Evolutionary conservation across 2,113 vertebrate genomes (phyloP), one percentile per base, ranked within the genome.

Genomic region (Piliocolobus tephrosceles): DNA sequence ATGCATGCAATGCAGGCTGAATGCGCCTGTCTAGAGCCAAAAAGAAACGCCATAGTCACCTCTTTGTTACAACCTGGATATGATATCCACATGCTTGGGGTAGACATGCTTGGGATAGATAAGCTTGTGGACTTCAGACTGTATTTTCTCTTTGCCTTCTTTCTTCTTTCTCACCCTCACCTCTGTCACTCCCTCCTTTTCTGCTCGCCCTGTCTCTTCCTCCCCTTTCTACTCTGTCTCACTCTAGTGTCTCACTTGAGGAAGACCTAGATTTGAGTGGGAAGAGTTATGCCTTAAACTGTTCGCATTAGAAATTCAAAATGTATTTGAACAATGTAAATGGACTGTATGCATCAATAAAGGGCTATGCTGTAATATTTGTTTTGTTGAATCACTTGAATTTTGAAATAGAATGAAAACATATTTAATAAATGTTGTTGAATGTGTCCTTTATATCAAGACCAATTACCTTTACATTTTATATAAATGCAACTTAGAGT

Each of bases 31-130:
- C 23, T 25, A 9, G 61, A 92, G 68, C 43, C 90, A 2, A 27
- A 70, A 70, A 83, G 52, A 12, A 64, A 76, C 25, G 32, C 64
- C 25, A 0, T 4, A 72, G 84, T 75, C 84, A 72, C 35, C 35
- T 88, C 93, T 97, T 97, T 97, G 95, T 98, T 95, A 92, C 32
- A 47, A 5, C 52, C 95, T 61, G 47, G 35, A 84, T 32, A 52
- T 4, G 66, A 88, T 47, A 64, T 75, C 52, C 86, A 72, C 18
- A n/a, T 17, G 83, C 68, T 80, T 58, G 25, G 40, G 47, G 45
- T 38, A 6, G 50, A 72, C 16, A n/a, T 17, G 83, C 61, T 83
- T 58, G 25, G 40, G 47, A 52, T 35, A 6, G 50, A 58, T 25
- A 50, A 79, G 68, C 6, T 75, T 6, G 11, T 70, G 64, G 8